Percentiles rank a stretch among this genome's conserved stretches.
Evolutionary conservation across 1,140 invertebrate species (phyloP).

Genomic region (Drosophila auraria): DNA sequence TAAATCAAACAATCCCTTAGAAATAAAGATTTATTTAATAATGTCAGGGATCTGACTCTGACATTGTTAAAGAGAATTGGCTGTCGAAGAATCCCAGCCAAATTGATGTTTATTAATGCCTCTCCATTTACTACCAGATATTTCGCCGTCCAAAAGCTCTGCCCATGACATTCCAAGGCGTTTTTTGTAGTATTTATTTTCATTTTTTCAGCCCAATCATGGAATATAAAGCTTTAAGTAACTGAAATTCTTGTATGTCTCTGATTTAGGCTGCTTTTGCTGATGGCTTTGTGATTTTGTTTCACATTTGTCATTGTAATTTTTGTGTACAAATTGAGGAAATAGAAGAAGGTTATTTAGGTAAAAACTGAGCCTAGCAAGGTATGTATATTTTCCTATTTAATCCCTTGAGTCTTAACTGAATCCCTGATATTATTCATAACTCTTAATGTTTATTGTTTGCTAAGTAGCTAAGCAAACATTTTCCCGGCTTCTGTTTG

Average conservation of each 20-base stretch:
- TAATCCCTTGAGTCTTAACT: neutral
- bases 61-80: neutral
- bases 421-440: neutral
- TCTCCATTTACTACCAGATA: neutral
- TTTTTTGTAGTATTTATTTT: neutral
- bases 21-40: neutral
- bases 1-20: too few relatives aligned
- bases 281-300: neutral
- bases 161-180: neutral
- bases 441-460: conserved; percentile 7
- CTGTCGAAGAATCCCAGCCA: neutral
- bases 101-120: neutral
- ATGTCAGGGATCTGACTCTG: too few relatives aligned
- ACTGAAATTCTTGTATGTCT: too few relatives aligned
- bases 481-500: conserved; percentile 15
- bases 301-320: too few relatives aligned
- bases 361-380: neutral
- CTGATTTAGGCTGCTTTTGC: too few relatives aligned
- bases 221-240: conserved; percentile 1
- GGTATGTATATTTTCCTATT: neutral
- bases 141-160: neutral
- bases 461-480: conserved; percentile 18
- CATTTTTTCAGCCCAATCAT: neutral
- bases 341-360: neutral
- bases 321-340: neutral